Conservation (phyloP, 2,797 vertebrate species). For the Gobio occitaniae region DNA sequence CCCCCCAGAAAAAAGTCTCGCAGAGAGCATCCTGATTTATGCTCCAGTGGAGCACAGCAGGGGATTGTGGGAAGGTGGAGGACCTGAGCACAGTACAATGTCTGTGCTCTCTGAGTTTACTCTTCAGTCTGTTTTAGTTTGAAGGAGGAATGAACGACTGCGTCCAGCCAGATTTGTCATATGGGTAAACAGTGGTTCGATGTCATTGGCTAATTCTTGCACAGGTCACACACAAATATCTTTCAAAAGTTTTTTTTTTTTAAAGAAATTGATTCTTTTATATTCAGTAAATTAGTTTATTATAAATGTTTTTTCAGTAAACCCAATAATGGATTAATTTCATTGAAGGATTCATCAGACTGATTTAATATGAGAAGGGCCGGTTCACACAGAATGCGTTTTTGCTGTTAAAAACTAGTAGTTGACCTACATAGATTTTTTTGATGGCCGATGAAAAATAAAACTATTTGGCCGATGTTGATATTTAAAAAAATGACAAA, state of each 20-base stretch:
- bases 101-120: background rate
- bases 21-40: constrained; percentile 45
- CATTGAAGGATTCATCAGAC: background rate
- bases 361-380: background rate
- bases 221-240: background rate
- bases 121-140: constrained; percentile 11
- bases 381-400: background rate
- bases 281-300: background rate
- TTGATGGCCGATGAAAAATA: too few relatives aligned
- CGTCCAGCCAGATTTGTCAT: background rate
- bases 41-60: constrained; percentile 45
- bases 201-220: background rate
- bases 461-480: too few relatives aligned
- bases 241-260: background rate
- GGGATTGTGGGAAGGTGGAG: constrained; percentile 42
- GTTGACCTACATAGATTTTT: background rate
- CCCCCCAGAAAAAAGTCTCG: constrained; percentile 3
- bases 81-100: constrained; percentile 4
- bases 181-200: background rate
- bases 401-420: background rate
- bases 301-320: background rate
- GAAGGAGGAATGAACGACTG: background rate
- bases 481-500: too few relatives aligned
- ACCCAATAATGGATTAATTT: background rate
- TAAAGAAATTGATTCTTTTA: background rate